Base-by-base conservation (phyloP, 1,140 invertebrate species). In the Oppia nitens region DNA sequence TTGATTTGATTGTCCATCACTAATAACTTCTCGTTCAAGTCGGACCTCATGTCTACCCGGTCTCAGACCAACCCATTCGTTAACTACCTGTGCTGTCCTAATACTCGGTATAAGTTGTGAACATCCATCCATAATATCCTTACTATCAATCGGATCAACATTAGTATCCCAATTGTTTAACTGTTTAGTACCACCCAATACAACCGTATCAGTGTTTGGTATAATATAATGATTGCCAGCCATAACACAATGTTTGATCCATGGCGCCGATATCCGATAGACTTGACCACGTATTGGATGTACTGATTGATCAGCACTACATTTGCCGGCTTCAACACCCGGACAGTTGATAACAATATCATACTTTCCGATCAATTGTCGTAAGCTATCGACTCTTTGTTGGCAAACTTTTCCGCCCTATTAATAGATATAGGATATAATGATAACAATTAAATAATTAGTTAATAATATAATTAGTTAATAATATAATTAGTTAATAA, bases 101-200 rank as follows among this genome's bases (percentile, higher is more conserved):
- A 84, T 65, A 3, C 74, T 72, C 1, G 83, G 83, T 50, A 81
- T 62, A 1, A 84, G 69, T 23, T 72, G 64, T 11, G 64, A 63
- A 61, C 83, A 86, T 20, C 81, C 79, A 2, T 76, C 65, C 28
- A 75, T 64, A 65, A 88, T 85, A 47, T 75, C 66, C 0, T 72
- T 75, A 64, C 87, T 84, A 26, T 73, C 62, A 0, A 70, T 64
- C 61, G 75, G 72, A 40, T 40, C 32, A 1, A 79, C 64, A 11
- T 70, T 66, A 1, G 67, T 67, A 67, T 81, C 80, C 66, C 76
- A 83, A 66, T 85, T 76, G 53, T 74, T 69, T 62, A 76, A 72
- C 68, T 87, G 81, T 58, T 80, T 75, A 0, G 84, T 84, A 1
- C 85, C 84, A 1, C 87, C 86, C 21, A 87, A 68, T 45, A 87